Base-by-base conservation (phyloP, 2,113 vertebrate species). In the Tenebrosternarchus preto region DNA sequence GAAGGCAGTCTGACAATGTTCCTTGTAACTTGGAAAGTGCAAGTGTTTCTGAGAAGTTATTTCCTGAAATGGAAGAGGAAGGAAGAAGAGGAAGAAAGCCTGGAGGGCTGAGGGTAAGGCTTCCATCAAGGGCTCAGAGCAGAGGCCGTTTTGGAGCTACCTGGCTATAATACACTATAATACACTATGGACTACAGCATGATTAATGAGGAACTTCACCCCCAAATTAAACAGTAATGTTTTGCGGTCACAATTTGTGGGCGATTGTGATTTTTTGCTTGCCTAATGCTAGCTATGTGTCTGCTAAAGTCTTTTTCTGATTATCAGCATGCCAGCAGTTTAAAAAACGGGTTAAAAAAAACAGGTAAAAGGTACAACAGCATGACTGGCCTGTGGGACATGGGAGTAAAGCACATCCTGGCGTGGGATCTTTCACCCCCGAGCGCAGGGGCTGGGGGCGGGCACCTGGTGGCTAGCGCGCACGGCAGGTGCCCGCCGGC, bases 11-110 rank as follows among this genome's bases (percentile, higher is more conserved):
- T 43, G 31, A 20, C 31, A 1, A 8, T 3, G 33, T 60, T 19
- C 27, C 79, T 68, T 43, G 39, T 9, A 5, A 57, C 25, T 11
- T 39, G 71, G 4, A 31, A 46, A 33, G 36, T 39, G 50, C 16
- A 20, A 73, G 59, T 16, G 27, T 69, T 57, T 68, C 74, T 19
- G 39, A 74, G 22, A 81, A 76, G 53, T 69, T 80, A 5, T 2
- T 46, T 68, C 29, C 12, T 68, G 46, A 66, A 57, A 56, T 4
- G 27, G 71, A 59, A 11, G 31, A 19, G 8, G 27, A 59, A 53
- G 12, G 39, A 57, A 53, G 20, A 17, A 39, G 19, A 59, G 24
- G 59, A 27, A 20, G 56, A 39, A 17, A 20, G 53, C 11, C 33
- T 27, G 53, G 24, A 22, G 6, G 29, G 33, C n/a, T 50, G 43